phyloP scores from a whole-genome alignment of 2,113 vertebrate genomes.

The Rhegmatorhina hoffmannsi region DNA sequence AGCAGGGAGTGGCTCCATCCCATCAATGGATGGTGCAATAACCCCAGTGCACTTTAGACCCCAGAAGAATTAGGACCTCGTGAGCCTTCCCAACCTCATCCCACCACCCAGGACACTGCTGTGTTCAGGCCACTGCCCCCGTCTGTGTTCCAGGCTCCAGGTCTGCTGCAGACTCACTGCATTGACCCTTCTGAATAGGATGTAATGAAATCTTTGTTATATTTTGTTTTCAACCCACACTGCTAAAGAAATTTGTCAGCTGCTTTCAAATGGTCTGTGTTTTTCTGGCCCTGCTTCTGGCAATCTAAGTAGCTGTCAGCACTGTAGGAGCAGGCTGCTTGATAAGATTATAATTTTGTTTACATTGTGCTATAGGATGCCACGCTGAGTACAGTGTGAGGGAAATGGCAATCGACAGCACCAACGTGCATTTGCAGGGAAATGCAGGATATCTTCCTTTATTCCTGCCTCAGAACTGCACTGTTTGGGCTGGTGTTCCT shows the following conservation, averaged over 20 bases:
- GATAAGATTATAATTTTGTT: conserved; percentile 82
- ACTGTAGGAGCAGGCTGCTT: conserved; percentile 63
- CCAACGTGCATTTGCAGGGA: conserved; percentile 26
- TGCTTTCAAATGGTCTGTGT: conserved; percentile 63
- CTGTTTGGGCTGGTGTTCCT: neutral
- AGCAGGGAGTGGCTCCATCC: neutral
- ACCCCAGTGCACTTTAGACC: neutral
- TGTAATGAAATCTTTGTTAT: conserved; percentile 57
- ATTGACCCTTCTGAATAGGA: conserved; percentile 12
- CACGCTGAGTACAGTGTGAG: conserved; percentile 58
- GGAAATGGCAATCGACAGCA: conserved; percentile 68
- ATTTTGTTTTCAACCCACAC: conserved; percentile 59
- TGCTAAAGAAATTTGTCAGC: conserved; percentile 55
- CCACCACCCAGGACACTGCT: neutral
- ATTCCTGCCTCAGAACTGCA: neutral
- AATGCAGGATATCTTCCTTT: neutral
- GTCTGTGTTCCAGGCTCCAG: neutral
- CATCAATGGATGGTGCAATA: neutral
- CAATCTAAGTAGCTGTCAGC: conserved; percentile 66
- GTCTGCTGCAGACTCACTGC: neutral
- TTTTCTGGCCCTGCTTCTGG: conserved; percentile 55
- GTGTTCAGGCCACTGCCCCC: neutral
- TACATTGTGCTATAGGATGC: conserved; percentile 73
- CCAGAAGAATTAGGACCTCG: neutral
- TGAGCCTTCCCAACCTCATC: neutral